Evolutionary conservation across 2,797 vertebrate species (phyloP).

Genomic region (Sciurus carolinensis): DNA sequence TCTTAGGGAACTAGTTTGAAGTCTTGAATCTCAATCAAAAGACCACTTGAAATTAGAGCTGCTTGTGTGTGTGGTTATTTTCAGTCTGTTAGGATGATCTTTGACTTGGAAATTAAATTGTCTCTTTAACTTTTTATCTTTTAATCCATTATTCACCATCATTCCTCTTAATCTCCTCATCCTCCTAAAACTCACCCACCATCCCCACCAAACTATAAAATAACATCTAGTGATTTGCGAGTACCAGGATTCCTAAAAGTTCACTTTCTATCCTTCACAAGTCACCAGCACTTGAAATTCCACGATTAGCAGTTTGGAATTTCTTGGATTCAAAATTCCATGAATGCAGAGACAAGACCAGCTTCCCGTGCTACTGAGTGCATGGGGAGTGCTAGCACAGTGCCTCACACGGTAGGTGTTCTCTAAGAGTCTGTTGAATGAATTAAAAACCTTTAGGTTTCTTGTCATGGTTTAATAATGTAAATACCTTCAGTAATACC

Average conservation of each 20-base stretch:
- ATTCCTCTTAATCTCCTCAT: background rate
- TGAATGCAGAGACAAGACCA: background rate
- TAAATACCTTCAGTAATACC: background rate
- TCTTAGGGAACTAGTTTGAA: background rate
- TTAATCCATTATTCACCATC: background rate
- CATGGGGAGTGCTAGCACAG: background rate
- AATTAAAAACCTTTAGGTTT: background rate
- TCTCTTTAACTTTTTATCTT: background rate
- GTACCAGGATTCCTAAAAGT: background rate
- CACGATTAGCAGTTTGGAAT: background rate
- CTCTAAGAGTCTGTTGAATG: background rate
- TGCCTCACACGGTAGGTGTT: background rate
- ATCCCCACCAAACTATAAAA: background rate
- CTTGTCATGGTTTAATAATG: background rate
- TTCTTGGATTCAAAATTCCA: slow-evolving; percentile 36
- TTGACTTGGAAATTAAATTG: slow-evolving; percentile 34
- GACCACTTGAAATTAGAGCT: background rate
- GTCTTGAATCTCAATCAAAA: background rate
- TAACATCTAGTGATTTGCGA: background rate
- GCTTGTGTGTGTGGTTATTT: background rate
- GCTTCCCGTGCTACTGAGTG: background rate
- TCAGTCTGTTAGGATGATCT: background rate
- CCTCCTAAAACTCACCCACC: background rate
- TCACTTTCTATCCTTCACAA: background rate
- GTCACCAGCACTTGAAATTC: background rate